These are phyloP conservation scores for Steinernema khuongi DNA, from an alignment of 1,140 invertebrate genomes.

Conservation along the genomic window DNA sequence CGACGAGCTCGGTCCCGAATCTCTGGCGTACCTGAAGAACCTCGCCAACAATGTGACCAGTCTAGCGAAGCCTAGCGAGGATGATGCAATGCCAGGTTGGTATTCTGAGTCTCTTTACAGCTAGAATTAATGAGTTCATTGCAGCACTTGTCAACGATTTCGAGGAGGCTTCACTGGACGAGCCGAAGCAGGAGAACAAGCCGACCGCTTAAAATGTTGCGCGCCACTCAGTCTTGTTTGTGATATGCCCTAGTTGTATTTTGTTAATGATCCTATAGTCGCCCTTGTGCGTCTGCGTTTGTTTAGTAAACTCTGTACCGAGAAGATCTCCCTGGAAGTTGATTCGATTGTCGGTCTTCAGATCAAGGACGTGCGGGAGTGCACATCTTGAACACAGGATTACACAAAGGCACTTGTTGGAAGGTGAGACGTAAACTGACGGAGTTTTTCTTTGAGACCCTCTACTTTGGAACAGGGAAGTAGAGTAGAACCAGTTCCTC, in stretches of 20 bases:
- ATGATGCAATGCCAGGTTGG: slow-evolving; percentile 75
- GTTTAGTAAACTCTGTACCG: not conserved
- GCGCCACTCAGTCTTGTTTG: not conserved
- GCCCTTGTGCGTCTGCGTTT: slow-evolving; percentile 25
- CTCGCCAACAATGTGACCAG: slow-evolving; percentile 72
- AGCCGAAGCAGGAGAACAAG: slow-evolving; percentile 37
- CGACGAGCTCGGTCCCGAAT: slow-evolving; percentile 87
- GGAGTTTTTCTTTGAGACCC: too few relatives aligned
- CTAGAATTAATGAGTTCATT: slow-evolving; percentile 38
- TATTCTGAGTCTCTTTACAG: slow-evolving; percentile 6
- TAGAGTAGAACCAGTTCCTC: too few relatives aligned
- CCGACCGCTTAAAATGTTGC: not conserved
- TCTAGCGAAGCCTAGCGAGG: slow-evolving; percentile 66
- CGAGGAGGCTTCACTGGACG: slow-evolving; percentile 44
- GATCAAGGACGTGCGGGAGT: too few relatives aligned
- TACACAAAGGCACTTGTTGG: too few relatives aligned
- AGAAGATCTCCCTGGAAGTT: too few relatives aligned
- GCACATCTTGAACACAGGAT: too few relatives aligned
- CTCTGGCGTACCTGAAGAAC: slow-evolving; percentile 85
- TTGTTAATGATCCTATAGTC: slow-evolving; percentile 19
- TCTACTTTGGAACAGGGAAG: too few relatives aligned
- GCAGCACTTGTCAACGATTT: slow-evolving; percentile 66
- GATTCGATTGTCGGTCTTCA: too few relatives aligned
- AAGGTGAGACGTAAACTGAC: too few relatives aligned
- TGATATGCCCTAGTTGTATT: slow-evolving; percentile 3